Conservation (phyloP, 2,113 vertebrate genomes). For the Rutilus rutilus region DNA sequence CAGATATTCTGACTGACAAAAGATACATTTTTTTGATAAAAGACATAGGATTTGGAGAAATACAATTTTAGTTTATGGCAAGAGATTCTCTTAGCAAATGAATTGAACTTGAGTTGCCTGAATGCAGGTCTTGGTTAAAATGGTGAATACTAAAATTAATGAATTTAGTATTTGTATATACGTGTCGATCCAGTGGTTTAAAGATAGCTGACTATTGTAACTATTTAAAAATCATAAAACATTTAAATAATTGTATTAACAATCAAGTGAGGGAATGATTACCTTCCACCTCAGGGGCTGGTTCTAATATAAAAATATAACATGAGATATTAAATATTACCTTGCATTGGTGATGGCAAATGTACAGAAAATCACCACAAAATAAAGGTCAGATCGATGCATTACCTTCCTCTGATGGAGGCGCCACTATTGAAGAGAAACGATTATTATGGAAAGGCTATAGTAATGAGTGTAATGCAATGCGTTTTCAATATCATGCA, state of each 20-base stretch:
- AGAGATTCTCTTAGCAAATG: not conserved
- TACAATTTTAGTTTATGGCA: not conserved
- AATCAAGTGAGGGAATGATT: constrained; percentile 24
- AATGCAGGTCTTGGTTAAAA: not conserved
- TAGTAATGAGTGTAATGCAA: not conserved
- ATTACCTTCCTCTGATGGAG: constrained; percentile 45
- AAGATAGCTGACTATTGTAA: not conserved
- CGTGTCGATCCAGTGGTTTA: not conserved
- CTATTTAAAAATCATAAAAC: constrained; percentile 6
- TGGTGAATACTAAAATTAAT: not conserved
- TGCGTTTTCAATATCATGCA: not conserved
- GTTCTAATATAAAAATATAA: constrained; percentile 48
- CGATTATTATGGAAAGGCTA: not conserved
- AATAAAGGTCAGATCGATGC: not conserved
- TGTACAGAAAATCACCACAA: not conserved
- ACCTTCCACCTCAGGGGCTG: constrained; percentile 53
- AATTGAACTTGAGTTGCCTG: not conserved
- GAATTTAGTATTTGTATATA: not conserved
- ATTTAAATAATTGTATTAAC: not conserved
- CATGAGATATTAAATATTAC: not conserved
- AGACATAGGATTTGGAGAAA: not conserved
- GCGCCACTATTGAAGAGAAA: constrained; percentile 36
- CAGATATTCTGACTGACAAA: not conserved
- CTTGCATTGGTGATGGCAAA: not conserved
- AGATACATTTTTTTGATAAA: not conserved